Evolutionary conservation across 2,113 vertebrate genomes (phyloP).

Genomic region (Ammodytes dubius): DNA sequence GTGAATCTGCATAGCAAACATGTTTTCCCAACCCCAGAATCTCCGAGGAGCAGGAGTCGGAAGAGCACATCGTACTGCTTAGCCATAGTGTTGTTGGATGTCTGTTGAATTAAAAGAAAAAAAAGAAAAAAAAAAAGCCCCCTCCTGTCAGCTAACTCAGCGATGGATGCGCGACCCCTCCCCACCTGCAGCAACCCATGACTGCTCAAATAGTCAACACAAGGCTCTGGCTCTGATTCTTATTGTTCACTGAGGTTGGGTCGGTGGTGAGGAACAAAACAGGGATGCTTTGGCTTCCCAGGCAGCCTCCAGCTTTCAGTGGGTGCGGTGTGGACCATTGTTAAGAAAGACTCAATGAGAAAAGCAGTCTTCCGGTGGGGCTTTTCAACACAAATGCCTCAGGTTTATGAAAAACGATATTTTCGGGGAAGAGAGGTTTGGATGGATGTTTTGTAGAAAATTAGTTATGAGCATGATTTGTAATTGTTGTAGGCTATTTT

Average conservation of each 20-base stretch:
- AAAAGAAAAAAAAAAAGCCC: neutral
- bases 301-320: conserved; percentile 64
- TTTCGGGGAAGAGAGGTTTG: neutral
- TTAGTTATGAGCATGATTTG: neutral
- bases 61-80: conserved; percentile 98
- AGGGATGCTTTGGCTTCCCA: conserved; percentile 62
- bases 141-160: conserved; percentile 73
- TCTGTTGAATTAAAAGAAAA: conserved; percentile 36
- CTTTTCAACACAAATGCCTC: conserved; percentile 42
- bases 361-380: neutral
- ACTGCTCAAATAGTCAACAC: conserved; percentile 59
- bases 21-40: conserved; percentile 98
- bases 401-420: neutral
- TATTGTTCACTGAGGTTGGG: conserved; percentile 37
- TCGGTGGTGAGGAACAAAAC: conserved; percentile 40
- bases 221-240: conserved; percentile 15
- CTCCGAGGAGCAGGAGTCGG: conserved; percentile 95
- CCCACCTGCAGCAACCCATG: conserved; percentile 68
- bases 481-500: neutral
- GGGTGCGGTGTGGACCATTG: conserved; percentile 80
- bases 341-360: conserved; percentile 4
- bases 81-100: conserved; percentile 87
- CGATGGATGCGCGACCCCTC: conserved; percentile 51
- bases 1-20: conserved; percentile 98
- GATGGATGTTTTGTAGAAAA: neutral